Evolutionary conservation across 2,797 vertebrate genomes (phyloP).

Genomic region (Fistularia tabacaria): DNA sequence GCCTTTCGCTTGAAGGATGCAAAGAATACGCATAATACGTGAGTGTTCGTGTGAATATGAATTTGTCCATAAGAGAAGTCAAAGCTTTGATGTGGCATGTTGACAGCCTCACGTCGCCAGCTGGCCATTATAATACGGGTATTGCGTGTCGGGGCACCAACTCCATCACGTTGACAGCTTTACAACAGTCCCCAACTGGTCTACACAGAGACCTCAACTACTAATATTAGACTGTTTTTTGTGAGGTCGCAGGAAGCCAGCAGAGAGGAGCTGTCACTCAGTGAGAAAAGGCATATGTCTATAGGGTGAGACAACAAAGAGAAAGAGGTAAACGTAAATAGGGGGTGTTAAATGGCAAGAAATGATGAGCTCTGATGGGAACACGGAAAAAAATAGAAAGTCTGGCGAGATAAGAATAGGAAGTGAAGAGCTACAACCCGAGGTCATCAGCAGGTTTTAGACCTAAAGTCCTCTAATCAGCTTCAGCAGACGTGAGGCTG

Average conservation of each 20-base stretch:
- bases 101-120: conserved; percentile 50
- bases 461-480: conserved; percentile 62
- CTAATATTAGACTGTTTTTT: conserved; percentile 60
- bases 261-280: conserved; percentile 46
- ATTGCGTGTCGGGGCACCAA: conserved; percentile 44
- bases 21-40: background rate
- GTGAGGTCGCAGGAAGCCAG: conserved; percentile 32
- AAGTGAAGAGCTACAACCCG: conserved; percentile 30
- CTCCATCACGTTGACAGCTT: conserved; percentile 53
- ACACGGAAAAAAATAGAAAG: conserved; percentile 34
- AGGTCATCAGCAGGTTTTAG: conserved; percentile 55
- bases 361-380: background rate
- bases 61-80: conserved; percentile 15
- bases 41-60: background rate
- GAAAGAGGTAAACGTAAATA: background rate
- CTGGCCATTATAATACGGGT: conserved; percentile 32
- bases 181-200: conserved; percentile 48
- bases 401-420: conserved; percentile 30
- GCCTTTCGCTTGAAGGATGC: conserved; percentile 3
- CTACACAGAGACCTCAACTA: conserved; percentile 21
- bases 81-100: conserved; percentile 32
- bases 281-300: conserved; percentile 1
- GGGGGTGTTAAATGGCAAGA: conserved; percentile 17
- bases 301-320: background rate
- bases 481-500: conserved; percentile 42